Base-by-base conservation (phyloP, 2,797 vertebrate genomes). In the Sebastes minor region DNA sequence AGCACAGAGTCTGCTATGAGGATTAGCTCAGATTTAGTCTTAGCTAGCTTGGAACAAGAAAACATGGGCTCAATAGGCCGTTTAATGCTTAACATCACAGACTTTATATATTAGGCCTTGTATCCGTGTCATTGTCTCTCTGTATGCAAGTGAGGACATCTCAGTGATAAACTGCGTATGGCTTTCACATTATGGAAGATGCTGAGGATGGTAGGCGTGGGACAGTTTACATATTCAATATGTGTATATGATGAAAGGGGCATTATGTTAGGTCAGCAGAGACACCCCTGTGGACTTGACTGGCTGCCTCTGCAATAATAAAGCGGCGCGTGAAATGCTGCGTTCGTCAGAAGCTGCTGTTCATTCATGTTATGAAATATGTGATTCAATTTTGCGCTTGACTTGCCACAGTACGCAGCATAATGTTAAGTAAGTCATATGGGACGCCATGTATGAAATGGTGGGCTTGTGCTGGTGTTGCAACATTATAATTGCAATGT, bases 351-450 rank as follows among this genome's bases (percentile, higher is more conserved):
- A 84, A 67, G 71, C 59, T 64, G 67, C 9, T 84, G 57, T 82
- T 83, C 72, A 83, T 66, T 90, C 70, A 71, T 38, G 66, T 79
- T 76, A 61, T 84, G 65, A 92, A 89, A 87, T 82, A 86, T 76
- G 80, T 81, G 77, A 84, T 88, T 89, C 71, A 84, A 80, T 91
- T 86, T 88, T 83, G 73, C 52, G 81, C 82, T 86, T 81, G 60
- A 82, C 73, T 87, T 14, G 27, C 30, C 85, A 62, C 75, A 81
- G 80, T 62, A 64, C 70, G 80, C 56, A 69, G 68, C 23, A 67
- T 77, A 70, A 84, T 86, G 75, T 89, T 83, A 67, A 55, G 68
- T 78, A 55, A 82, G 71, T 88, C 78, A 76, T 68, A 57, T 49
- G 78, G 81, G 86, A 81, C 74, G 57, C 28, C 23, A 63, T 46